Conservation (phyloP, 2,888 invertebrate genomes). For the Caenorhabditis sinica region DNA sequence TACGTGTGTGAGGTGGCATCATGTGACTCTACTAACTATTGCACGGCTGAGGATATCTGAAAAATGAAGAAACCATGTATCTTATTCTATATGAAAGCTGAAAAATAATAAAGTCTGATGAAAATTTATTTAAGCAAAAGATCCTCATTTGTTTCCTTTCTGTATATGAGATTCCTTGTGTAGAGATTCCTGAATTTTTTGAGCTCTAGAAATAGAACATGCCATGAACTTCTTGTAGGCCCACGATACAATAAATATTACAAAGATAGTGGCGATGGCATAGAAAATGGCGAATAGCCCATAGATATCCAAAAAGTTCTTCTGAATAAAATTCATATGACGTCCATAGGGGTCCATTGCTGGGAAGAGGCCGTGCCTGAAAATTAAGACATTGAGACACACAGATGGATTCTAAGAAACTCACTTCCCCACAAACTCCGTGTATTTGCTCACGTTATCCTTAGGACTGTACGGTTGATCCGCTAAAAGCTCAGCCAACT, state of each 20-base stretch:
- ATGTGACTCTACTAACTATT: constrained; percentile 48
- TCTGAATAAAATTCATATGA: constrained; percentile 54
- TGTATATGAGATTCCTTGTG: no score
- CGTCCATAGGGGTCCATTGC: constrained; percentile 43
- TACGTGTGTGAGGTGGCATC: constrained; percentile 51
- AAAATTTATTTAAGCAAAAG: no score
- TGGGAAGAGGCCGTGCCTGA: constrained; percentile 39
- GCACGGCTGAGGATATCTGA: constrained; percentile 22
- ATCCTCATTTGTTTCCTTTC: no score
- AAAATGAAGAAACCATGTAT: no score
- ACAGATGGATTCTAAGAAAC: neutral
- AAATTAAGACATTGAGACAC: neutral
- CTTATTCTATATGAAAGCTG: no score
- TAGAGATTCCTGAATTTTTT: neutral
- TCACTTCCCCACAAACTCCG: constrained; percentile 60
- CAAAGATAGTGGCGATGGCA: neutral
- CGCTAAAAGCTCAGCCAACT: constrained; percentile 33
- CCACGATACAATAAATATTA: constrained; percentile 14
- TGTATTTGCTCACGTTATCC: constrained; percentile 48
- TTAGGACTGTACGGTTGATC: constrained; percentile 58
- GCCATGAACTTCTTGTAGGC: constrained; percentile 33
- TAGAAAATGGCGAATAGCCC: neutral
- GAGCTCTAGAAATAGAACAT: neutral
- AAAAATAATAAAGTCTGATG: no score
- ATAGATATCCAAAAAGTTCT: constrained; percentile 40